Base-by-base conservation (phyloP, 1,140 invertebrate species). In the Panonychus citri region DNA sequence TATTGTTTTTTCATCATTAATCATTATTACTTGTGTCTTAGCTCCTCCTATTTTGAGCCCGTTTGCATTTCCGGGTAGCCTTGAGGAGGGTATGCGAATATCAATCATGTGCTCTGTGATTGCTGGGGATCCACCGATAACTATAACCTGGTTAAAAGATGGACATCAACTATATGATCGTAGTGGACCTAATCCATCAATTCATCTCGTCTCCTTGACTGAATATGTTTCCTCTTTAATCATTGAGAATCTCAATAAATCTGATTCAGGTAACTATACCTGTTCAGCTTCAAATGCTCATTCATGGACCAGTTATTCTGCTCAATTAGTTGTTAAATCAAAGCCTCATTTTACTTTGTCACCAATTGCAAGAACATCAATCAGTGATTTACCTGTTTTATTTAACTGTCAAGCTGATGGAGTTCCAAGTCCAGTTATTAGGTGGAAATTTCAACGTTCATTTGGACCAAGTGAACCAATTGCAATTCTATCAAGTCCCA, bases 231-330 rank as follows among this genome's bases (percentile, higher is more conserved):
- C 62, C 40, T 63, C 65, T 5, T 76, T 85, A 65, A 81, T 78
- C 73, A 81, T 83, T 70, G 76, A 80, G 66, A 81, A 78, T 65
- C 75, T 84, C 60, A 74, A 76, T 62, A 78, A 79, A 62, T 71
- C 75, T 64, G 81, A 83, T 68, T 78, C 79, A 57, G 82, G 82
- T 62, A 79, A 81, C 68, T 85, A 83, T 71, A 83, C 81, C 55
- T 84, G 82, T 70, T 76, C 81, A 65, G 81, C 82, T 65, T 77
- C 77, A 70, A 83, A 83, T 71, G 77, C 76, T 63, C 81, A 80
- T 63, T 78, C 80, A 64, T 77, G 81, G 70, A 79, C 80, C 67
- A 81, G 79, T 74, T 82, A 79, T 75, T 80, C 80, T 65, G 80
- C 81, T 68, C 77, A 77, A 70, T 77, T 84, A 63, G 77, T 79